Percentiles rank a stretch among this genome's conserved stretches.
phyloP scores from a whole-genome alignment of 2,888 invertebrate species.

The Lasius platythorax region DNA sequence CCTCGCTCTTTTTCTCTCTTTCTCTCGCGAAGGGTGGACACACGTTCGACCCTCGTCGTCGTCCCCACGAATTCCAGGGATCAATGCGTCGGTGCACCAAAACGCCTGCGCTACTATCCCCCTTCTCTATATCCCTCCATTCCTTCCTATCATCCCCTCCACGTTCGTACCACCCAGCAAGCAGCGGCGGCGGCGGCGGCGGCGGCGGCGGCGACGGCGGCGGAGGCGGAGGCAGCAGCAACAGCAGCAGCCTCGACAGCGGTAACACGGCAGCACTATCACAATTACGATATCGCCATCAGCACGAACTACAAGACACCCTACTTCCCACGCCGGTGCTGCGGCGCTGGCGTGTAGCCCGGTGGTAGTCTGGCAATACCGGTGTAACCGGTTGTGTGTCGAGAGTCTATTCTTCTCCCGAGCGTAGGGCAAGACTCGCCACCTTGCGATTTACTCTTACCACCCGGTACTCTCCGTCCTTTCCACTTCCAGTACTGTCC shows the following conservation, averaged over 20 bases:
- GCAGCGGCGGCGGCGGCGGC: neutral
- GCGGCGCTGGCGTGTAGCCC: conserved; percentile 30
- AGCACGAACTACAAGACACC: conserved; percentile 41
- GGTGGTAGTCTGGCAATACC: conserved; percentile 60
- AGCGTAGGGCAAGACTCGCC: conserved; percentile 40
- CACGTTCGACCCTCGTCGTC: conserved; percentile 73
- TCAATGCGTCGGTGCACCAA: conserved; percentile 87
- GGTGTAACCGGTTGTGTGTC: conserved; percentile 59
- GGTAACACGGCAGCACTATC: conserved; percentile 39
- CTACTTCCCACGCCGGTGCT: conserved; percentile 50
- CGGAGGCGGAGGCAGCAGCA: neutral
- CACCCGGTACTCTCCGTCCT: conserved; percentile 41
- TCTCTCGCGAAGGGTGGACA: conserved; percentile 73
- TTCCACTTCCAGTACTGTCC: conserved; percentile 31
- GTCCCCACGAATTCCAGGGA: conserved; percentile 84
- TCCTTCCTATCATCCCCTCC: conserved; percentile 68
- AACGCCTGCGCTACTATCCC: conserved; percentile 87
- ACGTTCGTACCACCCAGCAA: conserved; percentile 65
- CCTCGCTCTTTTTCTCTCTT: conserved; percentile 61
- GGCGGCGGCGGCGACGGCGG: neutral
- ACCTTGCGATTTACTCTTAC: conserved; percentile 40
- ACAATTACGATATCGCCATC: conserved; percentile 37
- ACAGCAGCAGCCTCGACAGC: conserved; percentile 32
- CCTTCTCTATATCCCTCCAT: conserved; percentile 63
- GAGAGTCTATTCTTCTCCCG: conserved; percentile 53